phyloP scores from a whole-genome alignment of 37 sponge, comb jelly and placozoan genomes.

The Halichondria panicea region DNA sequence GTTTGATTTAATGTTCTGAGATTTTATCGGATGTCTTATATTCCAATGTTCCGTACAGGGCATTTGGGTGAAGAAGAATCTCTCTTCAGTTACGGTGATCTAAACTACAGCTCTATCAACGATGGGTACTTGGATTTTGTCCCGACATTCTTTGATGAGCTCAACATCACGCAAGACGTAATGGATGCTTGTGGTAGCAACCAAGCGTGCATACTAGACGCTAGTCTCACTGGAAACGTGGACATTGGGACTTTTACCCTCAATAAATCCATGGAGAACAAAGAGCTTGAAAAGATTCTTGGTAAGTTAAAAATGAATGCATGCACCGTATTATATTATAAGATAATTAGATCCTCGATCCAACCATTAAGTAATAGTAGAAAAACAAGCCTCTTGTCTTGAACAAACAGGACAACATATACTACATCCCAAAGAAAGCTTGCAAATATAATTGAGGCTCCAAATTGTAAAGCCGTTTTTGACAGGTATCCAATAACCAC shows the following conservation, averaged over 20 bases:
- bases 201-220: conserved; percentile 28
- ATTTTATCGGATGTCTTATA: too few relatives aligned
- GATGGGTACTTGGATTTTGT: neutral
- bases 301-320: conserved; percentile 21
- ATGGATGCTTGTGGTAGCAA: conserved; percentile 6
- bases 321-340: neutral
- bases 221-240: neutral
- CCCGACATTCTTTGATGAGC: conserved; percentile 9
- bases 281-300: conserved; percentile 3
- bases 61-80: conserved; percentile 23
- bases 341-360: neutral
- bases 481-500: too few relatives aligned
- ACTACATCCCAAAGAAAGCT: too few relatives aligned
- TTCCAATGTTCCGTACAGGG: conserved; percentile 41
- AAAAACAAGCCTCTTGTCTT: too few relatives aligned
- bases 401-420: too few relatives aligned
- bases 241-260: conserved; percentile 20
- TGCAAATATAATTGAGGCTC: too few relatives aligned
- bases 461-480: too few relatives aligned
- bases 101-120: conserved; percentile 3
- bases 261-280: neutral
- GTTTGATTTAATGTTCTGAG: too few relatives aligned
- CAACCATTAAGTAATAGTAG: neutral
- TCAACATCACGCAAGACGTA: neutral
- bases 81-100: conserved; percentile 29